Evolutionary conservation across 2,888 invertebrate species (phyloP), one percentile per base, ranked within the genome.

Genomic region (Drosophila testacea): DNA sequence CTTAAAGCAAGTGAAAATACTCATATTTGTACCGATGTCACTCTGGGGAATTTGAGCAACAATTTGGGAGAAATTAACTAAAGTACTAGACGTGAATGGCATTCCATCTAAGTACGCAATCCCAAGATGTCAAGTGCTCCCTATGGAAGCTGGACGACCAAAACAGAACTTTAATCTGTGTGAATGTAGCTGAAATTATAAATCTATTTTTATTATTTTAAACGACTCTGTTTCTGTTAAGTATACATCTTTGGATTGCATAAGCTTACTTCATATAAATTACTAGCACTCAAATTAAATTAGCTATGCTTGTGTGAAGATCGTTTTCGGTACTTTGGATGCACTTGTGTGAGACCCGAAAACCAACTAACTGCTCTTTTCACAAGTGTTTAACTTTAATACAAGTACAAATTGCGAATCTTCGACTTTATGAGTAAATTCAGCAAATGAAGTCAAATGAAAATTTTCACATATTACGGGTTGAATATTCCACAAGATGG

Each of bases 371-470:
- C 67, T 50, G 65, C 55, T 51, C 69, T 55, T 34, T 59, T 60
- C 57, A 57, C 55, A 62, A 77, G 65, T 77, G 66, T 44, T 77
- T 63, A 52, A 73, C 62, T 77, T 57, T 30, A 56, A 44, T 32
- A 32, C 22, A n/a, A 61, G 22, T 30, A 9, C 28, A 6, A 54
- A 28, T 6, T 39, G 11, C 13, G 4, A 54, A 39, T 41, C 28
- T 38, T 38, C 6, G 46, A 44, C 10, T 10, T 22, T 22, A 10
- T 30, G 34, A 60, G 60, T 52, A 44, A 44, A 13, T 39, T 39
- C 36, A 36, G 42, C 62, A 66, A 70, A 60, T 70, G 51, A 75
- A 73, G 63, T 69, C 39, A 69, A 68, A 71, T 69, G 73, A 64
- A 73, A 77, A 69, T 77, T 46, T 38, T 32, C 55, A 71, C 38